A percentile compares a stretch with the other conserved stretches of the same genome.
phyloP scores from a whole-genome alignment of 2,888 invertebrate genomes.

The Hermodice carunculata region DNA sequence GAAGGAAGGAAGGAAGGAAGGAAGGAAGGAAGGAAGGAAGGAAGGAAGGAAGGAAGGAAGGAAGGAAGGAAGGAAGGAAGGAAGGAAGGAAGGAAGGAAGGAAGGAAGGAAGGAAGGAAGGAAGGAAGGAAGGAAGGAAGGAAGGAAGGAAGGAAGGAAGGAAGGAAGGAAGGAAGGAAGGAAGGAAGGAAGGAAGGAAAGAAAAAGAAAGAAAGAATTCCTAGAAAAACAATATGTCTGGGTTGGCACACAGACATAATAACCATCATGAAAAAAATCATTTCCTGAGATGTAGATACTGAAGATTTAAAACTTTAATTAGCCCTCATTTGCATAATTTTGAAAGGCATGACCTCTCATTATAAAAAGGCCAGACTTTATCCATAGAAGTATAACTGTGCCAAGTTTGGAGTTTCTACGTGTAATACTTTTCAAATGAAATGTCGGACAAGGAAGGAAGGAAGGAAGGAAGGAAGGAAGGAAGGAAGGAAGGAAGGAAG shows the following conservation, averaged over 20 bases:
- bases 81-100: slow-evolving; percentile 31
- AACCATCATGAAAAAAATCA: too few relatives aligned
- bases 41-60: slow-evolving; percentile 36
- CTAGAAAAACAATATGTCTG: too few relatives aligned
- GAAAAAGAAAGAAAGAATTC: neutral
- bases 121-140: slow-evolving; percentile 32
- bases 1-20: slow-evolving; percentile 27
- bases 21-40: slow-evolving; percentile 31
- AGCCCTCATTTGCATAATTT: too few relatives aligned
- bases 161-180: slow-evolving; percentile 13
- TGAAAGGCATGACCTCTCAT: too few relatives aligned
- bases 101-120: slow-evolving; percentile 29
- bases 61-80: slow-evolving; percentile 31
- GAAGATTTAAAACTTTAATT: too few relatives aligned
- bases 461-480: slow-evolving; percentile 25
- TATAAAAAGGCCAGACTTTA: too few relatives aligned
- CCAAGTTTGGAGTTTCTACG: too few relatives aligned
- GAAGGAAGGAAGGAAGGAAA: slow-evolving; percentile 2
- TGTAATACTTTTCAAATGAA: too few relatives aligned
- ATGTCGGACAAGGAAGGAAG: too few relatives aligned
- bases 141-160: slow-evolving; percentile 31
- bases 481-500: slow-evolving; percentile 27
- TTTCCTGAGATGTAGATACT: too few relatives aligned
- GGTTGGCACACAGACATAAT: too few relatives aligned
- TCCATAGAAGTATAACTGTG: too few relatives aligned